Conservation (phyloP, 2,888 invertebrate species). For the Megamerina dolium region DNA sequence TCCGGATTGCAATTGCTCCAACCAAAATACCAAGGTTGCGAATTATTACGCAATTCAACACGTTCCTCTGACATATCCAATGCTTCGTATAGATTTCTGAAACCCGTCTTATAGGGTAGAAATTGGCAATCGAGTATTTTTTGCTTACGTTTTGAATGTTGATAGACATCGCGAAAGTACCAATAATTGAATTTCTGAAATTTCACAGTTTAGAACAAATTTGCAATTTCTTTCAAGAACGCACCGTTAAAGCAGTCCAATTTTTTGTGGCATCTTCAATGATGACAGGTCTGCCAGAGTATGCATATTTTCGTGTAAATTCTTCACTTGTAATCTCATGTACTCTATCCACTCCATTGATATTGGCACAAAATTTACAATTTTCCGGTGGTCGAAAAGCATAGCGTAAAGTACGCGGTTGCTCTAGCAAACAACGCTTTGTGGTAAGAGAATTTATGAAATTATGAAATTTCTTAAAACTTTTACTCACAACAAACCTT, state of each 20-base stretch:
- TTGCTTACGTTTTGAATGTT: slow-evolving; percentile 52
- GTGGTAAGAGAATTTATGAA: neutral
- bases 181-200: slow-evolving; percentile 68
- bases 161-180: slow-evolving; percentile 76
- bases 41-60: slow-evolving; percentile 51
- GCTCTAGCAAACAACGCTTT: slow-evolving; percentile 32
- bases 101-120: slow-evolving; percentile 87
- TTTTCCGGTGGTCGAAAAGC: slow-evolving; percentile 71
- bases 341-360: slow-evolving; percentile 61
- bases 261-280: slow-evolving; percentile 73
- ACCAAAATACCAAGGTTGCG: slow-evolving; percentile 60
- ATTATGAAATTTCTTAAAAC: neutral
- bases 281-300: slow-evolving; percentile 74
- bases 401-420: slow-evolving; percentile 35
- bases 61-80: slow-evolving; percentile 71
- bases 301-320: slow-evolving; percentile 72
- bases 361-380: slow-evolving; percentile 69
- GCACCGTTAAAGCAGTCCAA: slow-evolving; percentile 70
- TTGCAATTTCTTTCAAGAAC: too few species aligned
- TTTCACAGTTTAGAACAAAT: neutral
- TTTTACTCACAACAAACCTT: slow-evolving; percentile 21
- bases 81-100: slow-evolving; percentile 70
- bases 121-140: slow-evolving; percentile 75
- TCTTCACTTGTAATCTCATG: slow-evolving; percentile 59
- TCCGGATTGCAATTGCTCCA: slow-evolving; percentile 92